Conservation (phyloP, 2,113 vertebrate species). For the Halcyon senegalensis region DNA sequence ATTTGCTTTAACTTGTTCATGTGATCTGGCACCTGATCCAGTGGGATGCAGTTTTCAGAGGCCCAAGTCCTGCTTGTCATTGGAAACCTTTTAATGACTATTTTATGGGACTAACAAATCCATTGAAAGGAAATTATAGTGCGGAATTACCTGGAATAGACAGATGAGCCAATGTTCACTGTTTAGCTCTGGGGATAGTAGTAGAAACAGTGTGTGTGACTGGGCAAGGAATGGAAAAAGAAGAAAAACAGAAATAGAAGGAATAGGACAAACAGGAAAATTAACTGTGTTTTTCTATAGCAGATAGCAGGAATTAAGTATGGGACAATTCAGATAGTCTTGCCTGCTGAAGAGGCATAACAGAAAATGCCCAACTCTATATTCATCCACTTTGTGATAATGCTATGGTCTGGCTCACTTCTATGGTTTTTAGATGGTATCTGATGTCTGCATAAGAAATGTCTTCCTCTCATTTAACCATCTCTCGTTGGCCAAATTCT, state of each 20-base stretch:
- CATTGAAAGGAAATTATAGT: not conserved
- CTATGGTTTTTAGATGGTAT: not conserved
- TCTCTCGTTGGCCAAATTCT: not conserved
- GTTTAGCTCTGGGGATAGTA: not conserved
- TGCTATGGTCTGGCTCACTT: not conserved
- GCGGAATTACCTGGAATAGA: not conserved
- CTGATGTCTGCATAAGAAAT: not conserved
- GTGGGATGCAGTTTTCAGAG: not conserved
- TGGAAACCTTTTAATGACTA: not conserved
- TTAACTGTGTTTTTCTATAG: not conserved
- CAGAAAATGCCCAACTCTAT: not conserved
- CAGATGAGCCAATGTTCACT: not conserved
- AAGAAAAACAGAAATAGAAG: not conserved
- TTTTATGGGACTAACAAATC: not conserved
- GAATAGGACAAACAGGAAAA: not conserved
- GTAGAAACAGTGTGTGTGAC: not conserved
- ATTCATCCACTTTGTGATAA: not conserved
- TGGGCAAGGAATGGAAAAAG: not conserved
- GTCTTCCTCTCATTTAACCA: not conserved
- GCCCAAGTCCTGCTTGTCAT: not conserved
- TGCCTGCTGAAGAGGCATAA: not conserved
- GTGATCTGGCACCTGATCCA: not conserved
- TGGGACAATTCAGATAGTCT: not conserved
- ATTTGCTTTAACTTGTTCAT: not conserved
- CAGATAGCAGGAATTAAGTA: not conserved